phyloP scores from a whole-genome alignment of 2,113 vertebrate species.

The Bothrops jararaca region DNA sequence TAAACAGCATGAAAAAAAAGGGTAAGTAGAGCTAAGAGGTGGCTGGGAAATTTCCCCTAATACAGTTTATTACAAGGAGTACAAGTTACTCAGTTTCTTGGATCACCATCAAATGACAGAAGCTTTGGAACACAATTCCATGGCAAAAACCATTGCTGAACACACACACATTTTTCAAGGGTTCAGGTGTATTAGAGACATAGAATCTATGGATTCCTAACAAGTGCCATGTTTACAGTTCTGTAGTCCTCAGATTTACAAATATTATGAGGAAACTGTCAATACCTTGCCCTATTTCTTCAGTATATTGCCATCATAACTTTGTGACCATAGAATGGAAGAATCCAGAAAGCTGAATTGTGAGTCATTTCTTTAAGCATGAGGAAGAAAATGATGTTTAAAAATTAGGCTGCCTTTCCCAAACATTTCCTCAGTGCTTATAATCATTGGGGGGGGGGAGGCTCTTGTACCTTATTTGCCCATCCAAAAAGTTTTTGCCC shows the following conservation, averaged over 20 bases:
- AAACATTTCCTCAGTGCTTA: not conserved
- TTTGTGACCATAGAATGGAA: not conserved
- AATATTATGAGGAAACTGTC: not conserved
- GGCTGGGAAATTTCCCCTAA: not conserved
- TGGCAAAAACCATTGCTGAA: not conserved
- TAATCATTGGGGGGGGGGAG: not conserved
- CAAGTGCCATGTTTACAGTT: fast-evolving
- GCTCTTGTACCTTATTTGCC: not conserved
- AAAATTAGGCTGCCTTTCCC: not conserved
- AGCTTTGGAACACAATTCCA: not conserved
- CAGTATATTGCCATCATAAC: not conserved
- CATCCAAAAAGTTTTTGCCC: not conserved
- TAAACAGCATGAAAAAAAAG: not conserved
- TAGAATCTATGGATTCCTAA: not conserved
- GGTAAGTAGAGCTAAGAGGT: not conserved
- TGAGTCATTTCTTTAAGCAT: not conserved
- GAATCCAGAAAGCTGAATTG: not conserved
- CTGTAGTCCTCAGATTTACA: not conserved
- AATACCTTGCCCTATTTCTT: not conserved
- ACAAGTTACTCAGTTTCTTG: not conserved
- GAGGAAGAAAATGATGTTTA: not conserved
- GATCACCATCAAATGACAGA: not conserved
- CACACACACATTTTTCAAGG: no score
- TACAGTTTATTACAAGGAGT: not conserved
- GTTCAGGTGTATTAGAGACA: not conserved